Evolutionary conservation across 2,888 invertebrate species (phyloP).

Genomic region (Piscicola geometra): DNA sequence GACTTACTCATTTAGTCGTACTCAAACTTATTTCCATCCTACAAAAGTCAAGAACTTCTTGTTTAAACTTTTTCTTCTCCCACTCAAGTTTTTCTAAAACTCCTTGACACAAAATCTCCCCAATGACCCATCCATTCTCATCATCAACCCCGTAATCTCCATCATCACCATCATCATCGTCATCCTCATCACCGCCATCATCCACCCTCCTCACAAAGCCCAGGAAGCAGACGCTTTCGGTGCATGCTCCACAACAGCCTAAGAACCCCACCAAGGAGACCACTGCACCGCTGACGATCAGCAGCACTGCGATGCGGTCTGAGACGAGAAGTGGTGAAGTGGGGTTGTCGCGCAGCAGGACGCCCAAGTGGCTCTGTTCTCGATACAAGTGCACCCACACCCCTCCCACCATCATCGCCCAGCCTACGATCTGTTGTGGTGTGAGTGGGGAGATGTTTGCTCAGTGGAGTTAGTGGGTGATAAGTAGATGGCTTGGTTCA

Average conservation of each 20-base stretch:
- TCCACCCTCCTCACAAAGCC: conserved; percentile 33
- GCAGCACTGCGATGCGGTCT: conserved; percentile 32
- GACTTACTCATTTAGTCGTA: no score
- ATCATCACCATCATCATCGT: no score
- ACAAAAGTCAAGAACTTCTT: no score
- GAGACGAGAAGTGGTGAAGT: conserved; percentile 33
- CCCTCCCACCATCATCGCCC: conserved; percentile 34
- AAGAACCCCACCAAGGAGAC: conserved; percentile 35
- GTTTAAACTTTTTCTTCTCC: no score
- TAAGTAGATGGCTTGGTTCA: no score
- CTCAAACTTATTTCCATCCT: no score
- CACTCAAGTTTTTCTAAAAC: no score
- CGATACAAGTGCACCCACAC: conserved; percentile 37
- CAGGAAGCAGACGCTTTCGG: conserved; percentile 39
- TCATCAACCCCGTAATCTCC: no score
- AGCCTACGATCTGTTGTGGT: conserved; percentile 34
- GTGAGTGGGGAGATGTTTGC: no score
- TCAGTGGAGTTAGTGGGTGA: no score
- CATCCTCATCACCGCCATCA: background rate
- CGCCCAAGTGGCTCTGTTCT: conserved; percentile 31
- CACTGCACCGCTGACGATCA: conserved; percentile 34
- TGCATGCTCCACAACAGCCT: conserved; percentile 36
- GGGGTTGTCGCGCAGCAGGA: conserved; percentile 33
- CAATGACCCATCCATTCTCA: no score
- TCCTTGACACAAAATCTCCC: no score